Base-by-base conservation (phyloP, 2,888 invertebrate species). In the Stenodera caucasica region DNA sequence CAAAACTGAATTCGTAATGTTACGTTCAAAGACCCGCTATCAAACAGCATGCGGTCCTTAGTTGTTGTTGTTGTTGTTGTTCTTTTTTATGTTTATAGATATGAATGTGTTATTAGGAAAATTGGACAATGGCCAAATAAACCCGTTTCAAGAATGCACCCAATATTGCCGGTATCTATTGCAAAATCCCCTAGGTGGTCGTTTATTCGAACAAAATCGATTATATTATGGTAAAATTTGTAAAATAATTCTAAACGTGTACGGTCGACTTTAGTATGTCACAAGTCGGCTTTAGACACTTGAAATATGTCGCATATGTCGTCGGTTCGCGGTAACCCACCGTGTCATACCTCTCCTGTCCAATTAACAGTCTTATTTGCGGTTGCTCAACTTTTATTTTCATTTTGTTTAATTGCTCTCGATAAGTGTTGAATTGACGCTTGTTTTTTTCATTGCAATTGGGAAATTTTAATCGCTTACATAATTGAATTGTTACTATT, bases 281-380 rank as follows among this genome's bases (percentile, higher is more conserved):
- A 21, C 21, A 21, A 11, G n/a, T 4, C 70, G 58, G 66, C 70
- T 65, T 66, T 66, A 68, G 70, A 72, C 73, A 72, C 75, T 73
- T 77, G 72, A 77, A 74, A 77, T 77, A 76, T 77, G 77, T 76
- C 75, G 76, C 75, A 76, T 75, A 75, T 77, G 72, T 73, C 70
- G 73, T 70, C 70, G 67, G 72, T 74, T 72, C 68, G 72, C 71
- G 71, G 74, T 76, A 74, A 76, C 74, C 75, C 70, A 71, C 72
- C 69, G 76, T 76, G 74, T 76, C 73, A 75, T 76, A 76, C 74
- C 71, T 67, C n/a, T n/a, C 68, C 72, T 68, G 72, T 68, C 74
- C 75, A 75, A 75, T 76, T 76, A 75, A 75, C 70, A 67, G 70
- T 67, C 67, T 70, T 72, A 70, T 73, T 72, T 69, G 68, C 64